Conservation (phyloP, 2,888 invertebrate genomes). For the Malthinus flaveolus region DNA sequence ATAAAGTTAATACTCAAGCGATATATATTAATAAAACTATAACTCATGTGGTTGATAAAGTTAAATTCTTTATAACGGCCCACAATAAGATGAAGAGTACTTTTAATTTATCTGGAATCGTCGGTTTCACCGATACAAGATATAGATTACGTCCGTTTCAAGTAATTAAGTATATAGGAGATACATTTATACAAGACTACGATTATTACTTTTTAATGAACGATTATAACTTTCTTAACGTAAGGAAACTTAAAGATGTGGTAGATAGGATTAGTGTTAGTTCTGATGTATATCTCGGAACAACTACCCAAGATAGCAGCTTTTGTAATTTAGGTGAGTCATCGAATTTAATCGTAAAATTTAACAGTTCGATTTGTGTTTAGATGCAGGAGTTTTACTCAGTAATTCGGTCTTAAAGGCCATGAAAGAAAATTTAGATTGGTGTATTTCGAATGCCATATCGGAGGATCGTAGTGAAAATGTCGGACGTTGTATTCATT, state of each 20-base stretch:
- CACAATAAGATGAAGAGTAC: slow-evolving; percentile 49
- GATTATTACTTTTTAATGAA: slow-evolving; percentile 91
- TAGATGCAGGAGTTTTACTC: slow-evolving; percentile 82
- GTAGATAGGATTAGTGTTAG: slow-evolving; percentile 80
- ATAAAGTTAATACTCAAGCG: slow-evolving; percentile 72
- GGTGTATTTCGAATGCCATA: slow-evolving; percentile 86
- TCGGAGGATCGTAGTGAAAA: slow-evolving; percentile 83
- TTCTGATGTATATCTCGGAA: slow-evolving; percentile 83
- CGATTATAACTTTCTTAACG: slow-evolving; percentile 85
- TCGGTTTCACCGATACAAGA: slow-evolving; percentile 83
- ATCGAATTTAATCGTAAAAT: not conserved
- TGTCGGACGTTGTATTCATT: slow-evolving; percentile 82
- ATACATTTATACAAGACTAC: slow-evolving; percentile 86
- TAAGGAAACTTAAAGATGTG: slow-evolving; percentile 70
- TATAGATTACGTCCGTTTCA: slow-evolving; percentile 82
- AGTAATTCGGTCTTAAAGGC: slow-evolving; percentile 84
- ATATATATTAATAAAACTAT: slow-evolving; percentile 87
- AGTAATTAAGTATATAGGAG: slow-evolving; percentile 85
- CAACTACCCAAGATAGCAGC: slow-evolving; percentile 62
- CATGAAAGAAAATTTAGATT: slow-evolving; percentile 78
- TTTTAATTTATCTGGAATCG: slow-evolving; percentile 60
- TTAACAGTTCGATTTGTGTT: slow-evolving; percentile 21
- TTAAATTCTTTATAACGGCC: slow-evolving; percentile 61
- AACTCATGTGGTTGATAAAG: slow-evolving; percentile 80
- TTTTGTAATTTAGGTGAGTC: slow-evolving; percentile 70